Conservation (phyloP, 2,113 vertebrate genomes). For the Notarius quadriscutis region DNA sequence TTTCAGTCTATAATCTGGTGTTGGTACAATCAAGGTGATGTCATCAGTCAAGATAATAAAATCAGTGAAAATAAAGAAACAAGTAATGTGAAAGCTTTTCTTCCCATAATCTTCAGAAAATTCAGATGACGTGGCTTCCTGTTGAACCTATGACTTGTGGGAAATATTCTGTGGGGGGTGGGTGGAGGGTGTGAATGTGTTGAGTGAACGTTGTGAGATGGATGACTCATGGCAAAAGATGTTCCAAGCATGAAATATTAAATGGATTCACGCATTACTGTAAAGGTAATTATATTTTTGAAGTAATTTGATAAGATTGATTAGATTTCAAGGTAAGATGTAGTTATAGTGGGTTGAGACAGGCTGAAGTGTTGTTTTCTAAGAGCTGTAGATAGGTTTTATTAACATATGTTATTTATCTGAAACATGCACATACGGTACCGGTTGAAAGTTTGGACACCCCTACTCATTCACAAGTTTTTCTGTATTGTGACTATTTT, state of each 20-base stretch:
- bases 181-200: too few relatives aligned
- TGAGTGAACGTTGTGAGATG: background rate
- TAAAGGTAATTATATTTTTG: background rate
- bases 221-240: background rate
- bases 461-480: too few relatives aligned
- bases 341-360: background rate
- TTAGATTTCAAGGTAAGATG: background rate
- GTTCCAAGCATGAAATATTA: background rate
- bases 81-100: background rate
- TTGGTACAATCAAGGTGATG: background rate
- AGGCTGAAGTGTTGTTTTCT: background rate
- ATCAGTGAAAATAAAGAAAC: background rate
- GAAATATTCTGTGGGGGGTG: background rate
- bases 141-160: background rate
- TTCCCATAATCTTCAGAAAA: background rate
- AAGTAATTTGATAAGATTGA: background rate
- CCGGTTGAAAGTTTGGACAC: too few relatives aligned
- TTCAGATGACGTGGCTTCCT: background rate
- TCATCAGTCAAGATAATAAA: background rate
- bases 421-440: background rate
- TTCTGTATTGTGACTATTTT: too few relatives aligned
- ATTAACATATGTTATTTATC: background rate
- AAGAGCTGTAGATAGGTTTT: background rate
- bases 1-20: background rate
- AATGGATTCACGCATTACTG: slow-evolving; percentile 1